Evolutionary conservation across 2,113 vertebrate genomes (phyloP).

Genomic region (Microtus ochrogaster): DNA sequence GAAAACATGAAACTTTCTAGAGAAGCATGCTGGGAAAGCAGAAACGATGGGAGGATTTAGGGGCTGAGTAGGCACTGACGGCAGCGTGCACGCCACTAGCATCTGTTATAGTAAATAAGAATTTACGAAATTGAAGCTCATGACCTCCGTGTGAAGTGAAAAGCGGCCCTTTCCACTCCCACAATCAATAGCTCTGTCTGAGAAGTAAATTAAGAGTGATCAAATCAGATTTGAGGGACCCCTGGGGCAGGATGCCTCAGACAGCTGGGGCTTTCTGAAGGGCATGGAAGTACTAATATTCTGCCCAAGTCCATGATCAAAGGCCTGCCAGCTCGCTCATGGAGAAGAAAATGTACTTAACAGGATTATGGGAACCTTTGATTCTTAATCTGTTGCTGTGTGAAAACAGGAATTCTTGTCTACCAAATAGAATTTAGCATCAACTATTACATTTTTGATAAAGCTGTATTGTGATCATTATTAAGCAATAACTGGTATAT

Average conservation of each 20-base stretch:
- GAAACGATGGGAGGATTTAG: neutral
- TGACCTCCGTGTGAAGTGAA: constrained; percentile 40
- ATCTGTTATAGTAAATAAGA: constrained; percentile 67
- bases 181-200: constrained; percentile 53
- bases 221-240: constrained; percentile 59
- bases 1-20: neutral
- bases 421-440: constrained; percentile 46
- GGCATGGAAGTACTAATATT: constrained; percentile 53
- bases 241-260: constrained; percentile 54
- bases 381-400: constrained; percentile 63
- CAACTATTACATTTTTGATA: constrained; percentile 40
- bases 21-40: neutral
- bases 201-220: constrained; percentile 76
- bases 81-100: neutral
- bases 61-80: neutral
- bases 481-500: constrained; percentile 3
- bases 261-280: constrained; percentile 69
- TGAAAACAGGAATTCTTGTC: constrained; percentile 52
- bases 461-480: neutral
- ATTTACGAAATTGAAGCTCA: constrained; percentile 60
- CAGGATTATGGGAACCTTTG: constrained; percentile 63
- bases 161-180: constrained; percentile 11
- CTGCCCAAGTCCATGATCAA: constrained; percentile 62
- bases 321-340: constrained; percentile 55
- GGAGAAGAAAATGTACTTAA: constrained; percentile 70